phyloP scores from a whole-genome alignment of 2,113 vertebrate species.

The Etia nguti region DNA sequence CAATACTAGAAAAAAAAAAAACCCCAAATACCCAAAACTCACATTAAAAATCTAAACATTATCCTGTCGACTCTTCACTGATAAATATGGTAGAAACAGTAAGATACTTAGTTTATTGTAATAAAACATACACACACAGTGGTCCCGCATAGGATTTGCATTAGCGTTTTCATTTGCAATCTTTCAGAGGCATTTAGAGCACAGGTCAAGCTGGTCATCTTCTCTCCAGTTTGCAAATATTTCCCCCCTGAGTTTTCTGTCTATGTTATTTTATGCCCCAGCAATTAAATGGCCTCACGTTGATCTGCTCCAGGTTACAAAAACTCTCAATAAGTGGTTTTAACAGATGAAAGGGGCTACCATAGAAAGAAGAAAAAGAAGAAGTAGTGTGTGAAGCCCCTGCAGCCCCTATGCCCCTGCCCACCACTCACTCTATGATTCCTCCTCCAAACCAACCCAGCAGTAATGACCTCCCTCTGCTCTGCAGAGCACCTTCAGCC shows the following conservation, averaged over 20 bases:
- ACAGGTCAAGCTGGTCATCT: neutral
- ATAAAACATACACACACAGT: neutral
- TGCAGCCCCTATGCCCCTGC: neutral
- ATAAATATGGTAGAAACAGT: neutral
- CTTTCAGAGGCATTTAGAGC: neutral
- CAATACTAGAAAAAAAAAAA: too few species aligned
- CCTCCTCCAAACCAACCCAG: slow-evolving; percentile 24
- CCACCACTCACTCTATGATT: neutral
- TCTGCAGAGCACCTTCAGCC: slow-evolving; percentile 50
- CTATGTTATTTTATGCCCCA: slow-evolving; percentile 41
- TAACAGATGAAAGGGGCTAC: neutral
- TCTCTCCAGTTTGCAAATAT: neutral
- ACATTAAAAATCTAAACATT: neutral
- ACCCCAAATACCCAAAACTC: neutral
- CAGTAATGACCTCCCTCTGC: slow-evolving; percentile 53
- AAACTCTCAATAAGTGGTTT: slow-evolving; percentile 8
- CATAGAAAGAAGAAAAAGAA: neutral
- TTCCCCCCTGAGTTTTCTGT: neutral
- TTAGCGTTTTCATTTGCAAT: neutral
- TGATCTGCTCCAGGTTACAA: slow-evolving; percentile 41
- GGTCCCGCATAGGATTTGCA: neutral
- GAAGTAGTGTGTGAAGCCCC: neutral
- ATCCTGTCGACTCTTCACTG: neutral
- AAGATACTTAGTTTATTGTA: neutral
- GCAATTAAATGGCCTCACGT: slow-evolving; percentile 27